These are phyloP conservation scores for Pyrrhosoma nymphula DNA, from an alignment of 2,888 invertebrate genomes.

Conservation along the genomic window DNA sequence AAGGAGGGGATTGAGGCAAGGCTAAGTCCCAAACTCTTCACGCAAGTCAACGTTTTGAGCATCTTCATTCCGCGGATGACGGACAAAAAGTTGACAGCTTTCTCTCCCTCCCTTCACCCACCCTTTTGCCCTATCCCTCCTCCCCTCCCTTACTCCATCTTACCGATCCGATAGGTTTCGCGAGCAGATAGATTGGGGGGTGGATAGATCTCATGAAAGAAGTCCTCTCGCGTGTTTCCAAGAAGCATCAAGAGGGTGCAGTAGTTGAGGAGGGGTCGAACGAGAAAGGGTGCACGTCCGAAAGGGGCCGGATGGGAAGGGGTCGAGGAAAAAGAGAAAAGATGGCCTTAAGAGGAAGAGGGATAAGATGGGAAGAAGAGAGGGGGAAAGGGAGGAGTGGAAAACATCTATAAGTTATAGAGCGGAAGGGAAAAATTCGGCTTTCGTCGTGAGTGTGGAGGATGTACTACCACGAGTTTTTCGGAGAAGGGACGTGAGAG, in stretches of 20 bases:
- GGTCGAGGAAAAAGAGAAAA: neutral
- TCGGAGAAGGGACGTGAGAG: neutral
- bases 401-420: constrained; percentile 39
- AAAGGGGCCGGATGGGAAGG: neutral
- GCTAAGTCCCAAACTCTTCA: no score
- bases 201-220: neutral
- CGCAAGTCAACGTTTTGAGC: neutral
- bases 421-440: constrained; percentile 25
- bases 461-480: neutral
- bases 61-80: neutral
- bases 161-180: neutral
- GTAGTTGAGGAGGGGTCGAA: no score
- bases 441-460: neutral
- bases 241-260: no score
- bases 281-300: neutral
- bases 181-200: neutral
- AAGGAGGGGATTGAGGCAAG: no score
- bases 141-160: neutral
- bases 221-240: neutral
- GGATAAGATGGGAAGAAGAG: neutral
- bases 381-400: neutral
- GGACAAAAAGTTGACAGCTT: neutral
- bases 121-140: neutral
- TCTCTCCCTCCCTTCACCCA: neutral
- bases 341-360: neutral